Evolutionary conservation across 2,113 vertebrate genomes (phyloP).

Genomic region (Machaerirhynchus nigripectus): DNA sequence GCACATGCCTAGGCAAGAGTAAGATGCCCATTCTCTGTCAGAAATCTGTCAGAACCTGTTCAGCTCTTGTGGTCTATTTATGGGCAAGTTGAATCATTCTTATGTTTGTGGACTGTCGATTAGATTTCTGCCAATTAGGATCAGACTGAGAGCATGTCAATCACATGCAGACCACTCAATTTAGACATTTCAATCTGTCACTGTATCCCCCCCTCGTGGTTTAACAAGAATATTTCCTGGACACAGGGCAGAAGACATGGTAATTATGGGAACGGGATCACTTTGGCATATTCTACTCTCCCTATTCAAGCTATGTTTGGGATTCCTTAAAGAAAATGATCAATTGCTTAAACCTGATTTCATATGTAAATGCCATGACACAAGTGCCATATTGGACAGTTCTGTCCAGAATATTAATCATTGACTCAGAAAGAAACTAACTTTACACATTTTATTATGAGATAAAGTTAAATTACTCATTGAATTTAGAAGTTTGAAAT

Average conservation of each 20-base stretch:
- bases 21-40: background rate
- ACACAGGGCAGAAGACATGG: background rate
- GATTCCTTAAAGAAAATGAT: background rate
- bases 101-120: fast-evolving
- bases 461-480: background rate
- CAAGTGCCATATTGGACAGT: background rate
- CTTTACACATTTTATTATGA: background rate
- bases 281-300: background rate
- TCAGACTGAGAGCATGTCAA: background rate
- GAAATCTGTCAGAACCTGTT: background rate
- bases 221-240: background rate
- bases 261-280: background rate
- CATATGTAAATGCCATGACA: background rate
- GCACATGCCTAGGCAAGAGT: background rate
- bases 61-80: background rate
- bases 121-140: background rate
- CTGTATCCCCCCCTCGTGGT: background rate
- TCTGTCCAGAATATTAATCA: background rate
- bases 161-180: background rate
- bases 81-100: background rate
- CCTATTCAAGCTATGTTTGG: background rate
- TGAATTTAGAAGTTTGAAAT: background rate
- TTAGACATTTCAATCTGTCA: background rate
- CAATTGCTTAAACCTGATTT: background rate
- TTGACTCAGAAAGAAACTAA: background rate